Evolutionary conservation across 2,888 invertebrate species (phyloP).

Genomic region (Melitaea athalia): DNA sequence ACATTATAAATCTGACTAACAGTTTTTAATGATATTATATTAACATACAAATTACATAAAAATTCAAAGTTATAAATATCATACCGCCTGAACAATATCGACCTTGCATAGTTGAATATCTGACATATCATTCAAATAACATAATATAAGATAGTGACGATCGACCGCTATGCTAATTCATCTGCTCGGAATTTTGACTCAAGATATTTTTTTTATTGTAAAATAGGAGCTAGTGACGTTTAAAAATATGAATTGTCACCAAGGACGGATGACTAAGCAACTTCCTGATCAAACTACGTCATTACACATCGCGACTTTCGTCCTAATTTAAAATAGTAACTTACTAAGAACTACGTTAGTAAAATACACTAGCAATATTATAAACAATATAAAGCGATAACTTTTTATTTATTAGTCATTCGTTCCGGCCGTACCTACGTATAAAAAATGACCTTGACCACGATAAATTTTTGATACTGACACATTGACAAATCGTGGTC

Average conservation of each 20-base stretch:
- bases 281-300: conserved; percentile 16
- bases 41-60: conserved; percentile 49
- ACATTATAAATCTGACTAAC: background rate
- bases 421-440: conserved; percentile 4
- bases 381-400: background rate
- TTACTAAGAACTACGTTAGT: background rate
- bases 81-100: conserved; percentile 51
- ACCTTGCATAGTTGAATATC: conserved; percentile 52
- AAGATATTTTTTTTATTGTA: conserved; percentile 18
- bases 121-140: conserved; percentile 42
- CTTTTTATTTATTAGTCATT: background rate
- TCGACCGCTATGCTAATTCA: conserved; percentile 43
- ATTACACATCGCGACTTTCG: background rate
- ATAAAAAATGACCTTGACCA: conserved; percentile 57
- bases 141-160: conserved; percentile 42
- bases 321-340: background rate
- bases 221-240: conserved; percentile 24
- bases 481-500: conserved; percentile 45
- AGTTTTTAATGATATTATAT: conserved; percentile 47
- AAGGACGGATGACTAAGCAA: conserved; percentile 26
- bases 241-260: conserved; percentile 19
- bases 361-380: background rate
- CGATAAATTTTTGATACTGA: conserved; percentile 46
- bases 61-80: conserved; percentile 55
- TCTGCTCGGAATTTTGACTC: conserved; percentile 36